Evolutionary conservation across 2,888 invertebrate genomes (phyloP).

Genomic region (Parnassius glacialis): DNA sequence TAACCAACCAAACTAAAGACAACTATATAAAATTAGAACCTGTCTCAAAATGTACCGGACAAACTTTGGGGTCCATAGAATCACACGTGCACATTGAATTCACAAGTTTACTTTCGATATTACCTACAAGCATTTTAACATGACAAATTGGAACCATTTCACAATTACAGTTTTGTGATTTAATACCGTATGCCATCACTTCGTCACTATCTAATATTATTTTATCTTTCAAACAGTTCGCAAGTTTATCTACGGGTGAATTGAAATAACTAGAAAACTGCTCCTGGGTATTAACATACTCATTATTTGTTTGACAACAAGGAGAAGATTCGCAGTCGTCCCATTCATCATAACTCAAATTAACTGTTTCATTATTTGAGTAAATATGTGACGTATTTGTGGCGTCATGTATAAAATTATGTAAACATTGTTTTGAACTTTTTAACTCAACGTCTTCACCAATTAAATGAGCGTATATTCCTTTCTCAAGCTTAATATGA

Average conservation of each 20-base stretch:
- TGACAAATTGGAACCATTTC: conserved; percentile 68
- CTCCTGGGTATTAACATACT: conserved; percentile 31
- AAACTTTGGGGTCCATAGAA: conserved; percentile 54
- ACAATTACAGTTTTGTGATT: conserved; percentile 51
- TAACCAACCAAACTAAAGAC: no score
- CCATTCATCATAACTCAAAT: conserved; percentile 35
- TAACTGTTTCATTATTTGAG: conserved; percentile 29
- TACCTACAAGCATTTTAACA: conserved; percentile 68
- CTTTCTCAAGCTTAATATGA: conserved; percentile 8
- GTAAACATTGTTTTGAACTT: conserved; percentile 36
- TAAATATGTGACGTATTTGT: conserved; percentile 30
- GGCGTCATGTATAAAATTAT: conserved; percentile 6
- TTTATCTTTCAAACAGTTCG: conserved; percentile 31
- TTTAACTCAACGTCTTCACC: conserved; percentile 44
- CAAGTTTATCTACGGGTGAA: conserved; percentile 37
- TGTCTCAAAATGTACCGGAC: conserved; percentile 58
- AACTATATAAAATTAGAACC: no score
- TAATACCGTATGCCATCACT: conserved; percentile 26
- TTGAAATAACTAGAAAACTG: conserved; percentile 41
- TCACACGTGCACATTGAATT: conserved; percentile 65
- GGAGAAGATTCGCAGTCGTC: conserved; percentile 33
- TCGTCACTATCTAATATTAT: conserved; percentile 25
- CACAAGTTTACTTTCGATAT: conserved; percentile 60
- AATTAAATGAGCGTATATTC: conserved; percentile 1
- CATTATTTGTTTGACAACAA: conserved; percentile 28